Conservation (phyloP, 2,888 invertebrate genomes). For the Drosophila dives region DNA sequence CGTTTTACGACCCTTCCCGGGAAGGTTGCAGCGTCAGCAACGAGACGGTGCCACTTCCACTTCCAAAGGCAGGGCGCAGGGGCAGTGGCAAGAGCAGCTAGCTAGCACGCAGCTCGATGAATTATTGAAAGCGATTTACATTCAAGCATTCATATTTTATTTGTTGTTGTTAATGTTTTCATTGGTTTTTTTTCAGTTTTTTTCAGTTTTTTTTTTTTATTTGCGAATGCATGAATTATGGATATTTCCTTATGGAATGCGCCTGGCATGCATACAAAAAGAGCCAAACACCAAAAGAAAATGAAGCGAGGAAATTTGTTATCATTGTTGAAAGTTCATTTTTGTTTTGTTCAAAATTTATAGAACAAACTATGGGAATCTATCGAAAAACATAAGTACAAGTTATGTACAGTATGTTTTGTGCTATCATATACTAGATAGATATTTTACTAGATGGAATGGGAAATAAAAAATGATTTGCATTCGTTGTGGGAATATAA, state of each 20-base stretch:
- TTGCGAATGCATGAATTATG: constrained; percentile 78
- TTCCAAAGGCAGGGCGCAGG: constrained; percentile 5
- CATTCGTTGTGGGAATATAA: constrained; percentile 5
- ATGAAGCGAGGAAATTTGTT: constrained; percentile 58
- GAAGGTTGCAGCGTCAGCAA: constrained; percentile 46
- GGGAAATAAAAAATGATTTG: constrained; percentile 30
- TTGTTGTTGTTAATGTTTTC: constrained; percentile 71
- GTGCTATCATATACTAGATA: constrained; percentile 1
- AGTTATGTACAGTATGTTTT: constrained; percentile 2
- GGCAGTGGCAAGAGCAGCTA: constrained; percentile 9
- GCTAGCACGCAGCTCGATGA: constrained; percentile 59
- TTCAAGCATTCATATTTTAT: constrained; percentile 73
- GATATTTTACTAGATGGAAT: constrained; percentile 5
- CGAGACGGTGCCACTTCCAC: constrained; percentile 5
- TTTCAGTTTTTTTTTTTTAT: constrained; percentile 66
- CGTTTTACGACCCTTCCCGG: constrained; percentile 70
- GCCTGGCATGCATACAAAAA: constrained; percentile 66
- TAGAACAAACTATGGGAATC: constrained; percentile 32
- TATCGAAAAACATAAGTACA: constrained; percentile 33
- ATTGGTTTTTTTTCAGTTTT: constrained; percentile 59
- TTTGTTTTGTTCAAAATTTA: constrained; percentile 53
- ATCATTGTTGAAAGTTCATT: constrained; percentile 53
- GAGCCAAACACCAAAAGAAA: constrained; percentile 33
- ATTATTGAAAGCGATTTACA: constrained; percentile 79
- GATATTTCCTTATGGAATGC: constrained; percentile 72